Evolutionary conservation across 2,113 vertebrate genomes (phyloP).

Genomic region (Eulemur rufifrons): DNA sequence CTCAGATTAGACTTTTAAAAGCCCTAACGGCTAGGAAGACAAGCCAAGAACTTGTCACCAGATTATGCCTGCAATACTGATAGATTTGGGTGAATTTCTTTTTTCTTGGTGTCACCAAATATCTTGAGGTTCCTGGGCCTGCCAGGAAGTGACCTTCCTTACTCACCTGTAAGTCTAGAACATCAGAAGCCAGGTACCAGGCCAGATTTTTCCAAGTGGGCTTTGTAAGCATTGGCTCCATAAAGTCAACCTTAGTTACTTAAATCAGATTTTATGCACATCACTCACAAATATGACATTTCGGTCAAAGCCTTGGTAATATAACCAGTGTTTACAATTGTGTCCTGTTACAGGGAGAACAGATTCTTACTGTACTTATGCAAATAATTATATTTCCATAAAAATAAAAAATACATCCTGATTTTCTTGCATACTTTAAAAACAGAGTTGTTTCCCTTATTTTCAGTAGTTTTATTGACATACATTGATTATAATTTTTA

Average conservation of each 20-base stretch:
- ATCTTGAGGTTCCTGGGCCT: background rate
- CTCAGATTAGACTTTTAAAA: background rate
- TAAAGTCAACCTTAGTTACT: background rate
- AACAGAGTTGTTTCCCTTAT: background rate
- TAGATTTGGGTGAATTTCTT: background rate
- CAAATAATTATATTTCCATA: background rate
- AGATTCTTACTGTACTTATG: background rate
- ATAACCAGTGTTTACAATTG: background rate
- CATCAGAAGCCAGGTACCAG: background rate
- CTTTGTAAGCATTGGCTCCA: background rate
- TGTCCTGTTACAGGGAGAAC: background rate
- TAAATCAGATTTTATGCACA: background rate
- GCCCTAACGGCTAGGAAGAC: too few relatives aligned
- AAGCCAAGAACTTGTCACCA: background rate
- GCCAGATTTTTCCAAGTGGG: background rate
- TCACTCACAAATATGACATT: background rate
- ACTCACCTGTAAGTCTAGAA: background rate
- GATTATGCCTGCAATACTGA: background rate
- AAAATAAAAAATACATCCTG: background rate
- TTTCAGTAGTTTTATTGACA: background rate
- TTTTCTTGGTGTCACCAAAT: background rate
- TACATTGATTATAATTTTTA: background rate
- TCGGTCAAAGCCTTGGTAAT: background rate
- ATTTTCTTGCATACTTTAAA: background rate
- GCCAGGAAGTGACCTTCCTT: background rate